A percentile compares a stretch with the other conserved stretches of the same genome.
Evolutionary conservation across 2,888 invertebrate genomes (phyloP).

Genomic region (Himalopsyche anomala): DNA sequence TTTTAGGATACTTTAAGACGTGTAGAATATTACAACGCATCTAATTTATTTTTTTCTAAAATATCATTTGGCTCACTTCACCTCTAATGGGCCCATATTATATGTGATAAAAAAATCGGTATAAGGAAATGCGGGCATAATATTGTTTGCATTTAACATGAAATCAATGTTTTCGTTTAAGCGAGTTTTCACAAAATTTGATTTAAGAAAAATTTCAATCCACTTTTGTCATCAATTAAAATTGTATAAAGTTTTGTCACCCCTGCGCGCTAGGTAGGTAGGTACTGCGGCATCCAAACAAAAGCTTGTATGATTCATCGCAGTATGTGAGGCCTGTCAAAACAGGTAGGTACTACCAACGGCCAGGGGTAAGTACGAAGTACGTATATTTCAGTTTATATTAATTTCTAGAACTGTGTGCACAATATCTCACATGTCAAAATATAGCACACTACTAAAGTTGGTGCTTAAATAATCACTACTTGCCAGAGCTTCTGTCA

Average conservation of each 20-base stretch:
- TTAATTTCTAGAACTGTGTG: not conserved
- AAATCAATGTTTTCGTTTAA: too few species aligned
- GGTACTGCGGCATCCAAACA: not conserved
- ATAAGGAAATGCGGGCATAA: too few species aligned
- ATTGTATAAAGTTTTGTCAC: not conserved
- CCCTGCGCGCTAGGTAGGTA: not conserved
- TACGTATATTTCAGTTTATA: not conserved
- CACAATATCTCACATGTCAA: not conserved
- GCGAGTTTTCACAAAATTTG: too few species aligned
- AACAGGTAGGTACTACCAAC: not conserved
- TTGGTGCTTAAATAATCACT: constrained; percentile 13
- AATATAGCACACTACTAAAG: not conserved
- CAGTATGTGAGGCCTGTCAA: constrained; percentile 20
- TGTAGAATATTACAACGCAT: too few species aligned
- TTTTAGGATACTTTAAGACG: too few species aligned
- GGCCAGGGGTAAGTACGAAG: not conserved
- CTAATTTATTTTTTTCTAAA: too few species aligned
- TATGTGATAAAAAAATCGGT: too few species aligned
- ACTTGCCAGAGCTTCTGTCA: not conserved
- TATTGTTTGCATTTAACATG: too few species aligned
- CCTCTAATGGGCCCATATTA: too few species aligned
- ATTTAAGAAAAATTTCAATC: too few species aligned
- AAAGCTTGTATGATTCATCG: constrained; percentile 3
- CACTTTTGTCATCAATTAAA: too few species aligned
- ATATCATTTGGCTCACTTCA: too few species aligned